Evolutionary conservation across 2,113 vertebrate species (phyloP), one percentile per base, ranked within the genome.

Genomic region (Petroica traversi): DNA sequence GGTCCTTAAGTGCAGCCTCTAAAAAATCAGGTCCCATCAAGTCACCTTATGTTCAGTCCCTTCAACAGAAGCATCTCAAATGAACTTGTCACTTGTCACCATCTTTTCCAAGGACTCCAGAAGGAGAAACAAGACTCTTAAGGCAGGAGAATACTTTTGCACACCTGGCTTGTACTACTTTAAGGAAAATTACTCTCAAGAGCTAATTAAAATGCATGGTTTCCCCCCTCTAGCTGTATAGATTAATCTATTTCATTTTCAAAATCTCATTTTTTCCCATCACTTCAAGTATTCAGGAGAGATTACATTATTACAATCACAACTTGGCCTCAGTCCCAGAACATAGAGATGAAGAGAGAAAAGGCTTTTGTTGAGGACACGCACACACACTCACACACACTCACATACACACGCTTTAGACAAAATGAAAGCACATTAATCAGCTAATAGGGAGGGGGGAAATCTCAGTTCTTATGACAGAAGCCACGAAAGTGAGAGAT

Each of bases 161-260:
- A 86, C 94, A 93, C 92, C 95, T 96, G 95, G 94, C 85, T 93
- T 93, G 72, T 92, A 82, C 83, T 92, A 88, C 96, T 97, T 96
- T 88, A 92, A 95, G 92, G 76, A 79, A 96, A 89, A 96, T 89
- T 74, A 82, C 80, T 93, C 92, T 95, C 95, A 82, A 92, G 80
- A 93, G 86, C 85, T 94, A 96, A 95, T 92, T 89, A 89, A 93
- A 94, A 93, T 96, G 86, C 88, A 92, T 38, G 36, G 62, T 85
- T 88, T 83, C 38, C 82, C 73, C 88, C 96, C 93, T 89, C 88
- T 76, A 96, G 96, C 96, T 93, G 79, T 93, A 95, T 78, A 97
- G 94, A 97, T 97, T 95, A 93, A 97, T 95, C 93, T 95, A 96
- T 96, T 97, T 96, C 92, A 93, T 91, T 96, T 97, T 89, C 92